phyloP scores from a whole-genome alignment of 2,797 vertebrate species.

The Tympanoctomys barrerae region DNA sequence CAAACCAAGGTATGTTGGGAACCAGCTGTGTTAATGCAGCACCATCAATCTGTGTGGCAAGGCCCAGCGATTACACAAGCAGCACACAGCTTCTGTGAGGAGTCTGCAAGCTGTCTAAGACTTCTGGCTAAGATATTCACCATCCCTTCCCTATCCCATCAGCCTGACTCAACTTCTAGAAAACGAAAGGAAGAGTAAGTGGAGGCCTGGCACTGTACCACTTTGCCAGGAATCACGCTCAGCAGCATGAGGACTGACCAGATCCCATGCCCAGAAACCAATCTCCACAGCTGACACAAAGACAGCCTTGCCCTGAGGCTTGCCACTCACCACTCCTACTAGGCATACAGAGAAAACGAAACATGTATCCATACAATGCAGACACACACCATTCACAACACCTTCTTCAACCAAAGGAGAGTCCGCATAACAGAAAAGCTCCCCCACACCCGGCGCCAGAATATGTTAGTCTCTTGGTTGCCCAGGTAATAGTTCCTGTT shows the following conservation, averaged over 20 bases:
- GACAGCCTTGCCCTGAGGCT: background rate
- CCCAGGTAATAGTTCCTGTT: background rate
- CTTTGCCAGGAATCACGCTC: background rate
- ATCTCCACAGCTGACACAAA: background rate
- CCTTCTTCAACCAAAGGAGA: background rate
- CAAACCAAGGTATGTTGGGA: background rate
- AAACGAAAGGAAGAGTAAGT: background rate
- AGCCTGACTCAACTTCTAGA: background rate
- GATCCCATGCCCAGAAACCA: background rate
- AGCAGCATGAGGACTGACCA: background rate
- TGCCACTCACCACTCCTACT: background rate
- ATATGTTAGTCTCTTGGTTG: background rate
- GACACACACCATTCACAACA: background rate
- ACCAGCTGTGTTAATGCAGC: background rate
- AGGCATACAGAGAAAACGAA: background rate
- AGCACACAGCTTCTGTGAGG: background rate
- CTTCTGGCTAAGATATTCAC: background rate
- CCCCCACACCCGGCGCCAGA: background rate
- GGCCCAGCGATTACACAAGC: background rate
- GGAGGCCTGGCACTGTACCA: background rate
- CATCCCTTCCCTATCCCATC: too few species aligned
- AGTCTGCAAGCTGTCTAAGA: background rate
- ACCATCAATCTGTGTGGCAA: background rate
- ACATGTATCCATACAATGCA: background rate
- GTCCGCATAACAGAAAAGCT: background rate